A percentile compares a stretch with the other conserved stretches of the same genome.
Evolutionary conservation across 2,797 vertebrate species (phyloP).

Genomic region (Tolypeutes matacus): DNA sequence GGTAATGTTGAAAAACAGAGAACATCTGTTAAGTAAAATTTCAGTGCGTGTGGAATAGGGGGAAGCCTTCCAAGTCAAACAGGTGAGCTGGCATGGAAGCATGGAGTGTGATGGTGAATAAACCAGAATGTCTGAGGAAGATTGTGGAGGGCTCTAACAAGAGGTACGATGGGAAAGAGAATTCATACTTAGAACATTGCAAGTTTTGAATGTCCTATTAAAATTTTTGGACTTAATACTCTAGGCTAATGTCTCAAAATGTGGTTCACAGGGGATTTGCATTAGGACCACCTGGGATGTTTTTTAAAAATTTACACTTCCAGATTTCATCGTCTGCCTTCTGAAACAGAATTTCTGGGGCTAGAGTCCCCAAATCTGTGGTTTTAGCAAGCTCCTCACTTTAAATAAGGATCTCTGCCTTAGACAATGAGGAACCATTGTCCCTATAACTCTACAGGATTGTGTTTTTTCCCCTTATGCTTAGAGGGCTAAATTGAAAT

Average conservation of each 20-base stretch:
- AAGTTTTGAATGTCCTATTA: not conserved
- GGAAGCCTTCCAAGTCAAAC: not conserved
- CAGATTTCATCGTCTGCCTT: not conserved
- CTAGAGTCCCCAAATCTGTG: not conserved
- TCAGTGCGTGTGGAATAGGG: not conserved
- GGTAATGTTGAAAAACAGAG: not conserved
- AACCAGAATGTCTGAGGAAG: not conserved
- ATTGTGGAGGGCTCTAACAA: not conserved
- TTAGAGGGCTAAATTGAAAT: slow-evolving; percentile 16
- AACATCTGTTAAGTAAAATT: not conserved
- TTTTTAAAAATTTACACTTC: not conserved
- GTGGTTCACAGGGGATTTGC: not conserved
- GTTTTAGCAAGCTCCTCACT: not conserved
- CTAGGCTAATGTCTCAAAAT: not conserved
- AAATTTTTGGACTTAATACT: not conserved
- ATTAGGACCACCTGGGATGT: not conserved
- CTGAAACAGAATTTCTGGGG: not conserved
- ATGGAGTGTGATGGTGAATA: not conserved
- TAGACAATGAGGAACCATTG: not conserved
- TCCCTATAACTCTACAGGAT: not conserved
- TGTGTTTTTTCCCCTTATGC: not conserved
- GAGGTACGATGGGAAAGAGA: not conserved
- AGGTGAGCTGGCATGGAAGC: not conserved
- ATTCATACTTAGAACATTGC: not conserved
- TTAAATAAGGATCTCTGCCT: not conserved